phyloP scores from a whole-genome alignment of 2,888 invertebrate species.

The Trisateles emortualis region DNA sequence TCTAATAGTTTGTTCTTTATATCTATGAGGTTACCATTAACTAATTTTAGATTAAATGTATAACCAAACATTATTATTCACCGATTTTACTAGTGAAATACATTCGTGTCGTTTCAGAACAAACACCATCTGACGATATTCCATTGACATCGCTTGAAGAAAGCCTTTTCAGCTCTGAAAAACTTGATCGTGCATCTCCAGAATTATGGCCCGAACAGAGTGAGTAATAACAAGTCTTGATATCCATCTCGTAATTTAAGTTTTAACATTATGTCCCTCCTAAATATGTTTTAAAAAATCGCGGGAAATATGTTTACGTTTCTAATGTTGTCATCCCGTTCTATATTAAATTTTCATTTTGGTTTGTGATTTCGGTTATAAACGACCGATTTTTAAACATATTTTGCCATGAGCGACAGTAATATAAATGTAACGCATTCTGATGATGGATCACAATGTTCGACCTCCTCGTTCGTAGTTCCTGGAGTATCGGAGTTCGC shows the following conservation, averaged over 20 bases:
- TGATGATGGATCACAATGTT: constrained; percentile 66
- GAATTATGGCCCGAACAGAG: constrained; percentile 99
- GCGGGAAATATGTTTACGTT: constrained; percentile 69
- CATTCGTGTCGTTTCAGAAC: constrained; percentile 64
- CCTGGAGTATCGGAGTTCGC: constrained; percentile 96
- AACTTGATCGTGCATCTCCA: constrained; percentile 97
- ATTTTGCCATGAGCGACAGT: constrained; percentile 68
- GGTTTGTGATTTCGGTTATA: constrained; percentile 70
- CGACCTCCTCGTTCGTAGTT: constrained; percentile 88
- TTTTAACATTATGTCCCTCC: not conserved
- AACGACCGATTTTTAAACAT: constrained; percentile 74
- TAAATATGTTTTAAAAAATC: constrained; percentile 72
- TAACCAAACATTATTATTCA: not conserved
- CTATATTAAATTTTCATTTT: constrained; percentile 53
- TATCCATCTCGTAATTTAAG: not conserved
- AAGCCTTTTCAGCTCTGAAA: constrained; percentile 95
- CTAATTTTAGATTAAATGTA: not conserved
- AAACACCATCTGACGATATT: constrained; percentile 80
- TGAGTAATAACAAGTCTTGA: constrained; percentile 80
- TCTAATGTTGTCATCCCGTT: constrained; percentile 76
- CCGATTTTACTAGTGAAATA: not conserved
- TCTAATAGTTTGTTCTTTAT: not conserved
- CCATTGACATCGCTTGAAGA: constrained; percentile 88
- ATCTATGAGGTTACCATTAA: not conserved
- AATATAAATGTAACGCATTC: constrained; percentile 58